A percentile compares a stretch with the other conserved stretches of the same genome.
Conservation (phyloP, 2,888 invertebrate species). For the Drosophila ustulata region DNA sequence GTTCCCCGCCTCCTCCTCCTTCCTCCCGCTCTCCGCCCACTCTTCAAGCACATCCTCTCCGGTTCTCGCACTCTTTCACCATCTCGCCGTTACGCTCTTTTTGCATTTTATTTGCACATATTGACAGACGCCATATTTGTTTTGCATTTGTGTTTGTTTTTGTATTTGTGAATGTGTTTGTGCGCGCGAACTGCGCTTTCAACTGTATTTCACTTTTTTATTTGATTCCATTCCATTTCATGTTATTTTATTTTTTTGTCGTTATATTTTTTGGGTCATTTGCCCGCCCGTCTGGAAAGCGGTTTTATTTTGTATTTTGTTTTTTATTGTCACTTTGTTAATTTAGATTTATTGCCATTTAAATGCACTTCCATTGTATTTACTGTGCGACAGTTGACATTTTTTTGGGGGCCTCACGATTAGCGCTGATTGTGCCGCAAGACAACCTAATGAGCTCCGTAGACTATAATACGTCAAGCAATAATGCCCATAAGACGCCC, state of each 20-base stretch:
- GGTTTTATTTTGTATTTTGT: slow-evolving; percentile 26
- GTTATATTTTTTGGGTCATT: slow-evolving; percentile 68
- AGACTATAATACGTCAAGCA: slow-evolving; percentile 27
- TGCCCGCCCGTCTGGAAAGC: slow-evolving; percentile 70
- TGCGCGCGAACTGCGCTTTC: slow-evolving; percentile 35
- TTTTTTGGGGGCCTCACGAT: slow-evolving; percentile 29
- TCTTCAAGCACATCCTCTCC: not conserved
- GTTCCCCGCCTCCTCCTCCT: not conserved
- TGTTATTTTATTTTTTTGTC: slow-evolving; percentile 20
- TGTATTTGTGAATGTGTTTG: slow-evolving; percentile 19
- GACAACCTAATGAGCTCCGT: slow-evolving; percentile 39
- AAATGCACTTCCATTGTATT: slow-evolving; percentile 68
- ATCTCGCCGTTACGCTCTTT: slow-evolving; percentile 11
- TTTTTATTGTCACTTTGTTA: slow-evolving; percentile 65
- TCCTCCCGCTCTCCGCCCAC: not conserved
- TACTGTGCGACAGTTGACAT: slow-evolving; percentile 41
- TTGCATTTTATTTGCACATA: slow-evolving; percentile 48
- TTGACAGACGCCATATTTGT: slow-evolving; percentile 66
- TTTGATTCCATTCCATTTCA: slow-evolving; percentile 39
- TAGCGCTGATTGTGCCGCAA: slow-evolving; percentile 42
- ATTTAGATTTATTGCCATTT: slow-evolving; percentile 76
- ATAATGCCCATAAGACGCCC: not conserved
- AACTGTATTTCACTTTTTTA: slow-evolving; percentile 48
- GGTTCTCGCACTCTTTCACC: slow-evolving; percentile 5
- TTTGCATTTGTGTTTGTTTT: slow-evolving; percentile 39